Base-by-base conservation (phyloP, 2,797 vertebrate species). In the Simalia tracyae region DNA sequence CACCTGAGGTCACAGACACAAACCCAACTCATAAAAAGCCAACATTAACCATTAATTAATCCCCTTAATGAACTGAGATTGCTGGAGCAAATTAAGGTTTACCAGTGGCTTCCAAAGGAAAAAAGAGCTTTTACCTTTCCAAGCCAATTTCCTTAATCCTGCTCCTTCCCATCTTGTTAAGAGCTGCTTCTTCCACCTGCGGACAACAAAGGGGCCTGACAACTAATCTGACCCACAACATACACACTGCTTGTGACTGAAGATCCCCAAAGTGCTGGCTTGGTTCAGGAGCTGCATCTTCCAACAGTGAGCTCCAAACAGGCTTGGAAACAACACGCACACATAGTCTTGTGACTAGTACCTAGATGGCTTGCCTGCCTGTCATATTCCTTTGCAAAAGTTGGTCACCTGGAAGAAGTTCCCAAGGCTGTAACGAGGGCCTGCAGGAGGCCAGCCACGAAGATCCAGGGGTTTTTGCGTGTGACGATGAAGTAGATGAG, bases 371-470 rank as follows among this genome's bases (percentile, higher is more conserved):
- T 76, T 76, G 31, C 68, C 68, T 76, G 68, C 17, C 68, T 76
- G 31, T 76, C 36, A 19, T 42, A 81, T 46, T 46, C 36, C 42
- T 81, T 81, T 81, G 72, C 3, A 42, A 81, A 22, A 81, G 72
- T 46, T 36, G 17, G 24, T 0, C 97, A 99, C 99, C 99, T 99
- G 92, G 99, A 99, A 5, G 99, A 99, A 0, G 99, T 99, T 93
- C 99, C 99, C 95, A 99, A 97, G 59, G 99, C 99, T 0, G 99
- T 99, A 96, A 99, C 98, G 89, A 99, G 98, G 0, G 99, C 99
- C 97, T 99, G 99, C 87, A 99, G 98, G n/a, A 99, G 96, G 2
- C 99, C 99, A 0, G 97, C 98, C 0, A 99, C 98, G 95, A 99
- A 99, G 31, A 94, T 96, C 97, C 97, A 99, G 1, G 99, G 99